These are phyloP conservation scores for Drosophila gunungcola DNA, from an alignment of 1,140 invertebrate genomes.

Conservation along the genomic window DNA sequence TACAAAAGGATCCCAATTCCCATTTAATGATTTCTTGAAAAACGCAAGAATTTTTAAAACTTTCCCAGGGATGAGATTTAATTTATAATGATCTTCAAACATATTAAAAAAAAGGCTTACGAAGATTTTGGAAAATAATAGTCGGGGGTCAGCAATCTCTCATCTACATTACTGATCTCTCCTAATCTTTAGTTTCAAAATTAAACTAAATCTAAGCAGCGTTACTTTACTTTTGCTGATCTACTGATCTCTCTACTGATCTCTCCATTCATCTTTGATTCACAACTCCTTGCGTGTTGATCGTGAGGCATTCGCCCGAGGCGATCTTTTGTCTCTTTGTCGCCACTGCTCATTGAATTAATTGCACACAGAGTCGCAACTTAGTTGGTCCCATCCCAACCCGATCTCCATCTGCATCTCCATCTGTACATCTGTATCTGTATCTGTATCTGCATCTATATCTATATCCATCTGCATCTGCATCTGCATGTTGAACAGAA, in stretches of 20 bases:
- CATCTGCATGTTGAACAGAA: conserved; percentile 8
- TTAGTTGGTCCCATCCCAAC: conserved; percentile 21
- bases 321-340: conserved; percentile 35
- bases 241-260: conserved; percentile 23
- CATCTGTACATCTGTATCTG: conserved; percentile 5
- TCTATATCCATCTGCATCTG: conserved; percentile 17
- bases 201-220: neutral
- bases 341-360: conserved; percentile 43
- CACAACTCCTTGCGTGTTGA: conserved; percentile 17
- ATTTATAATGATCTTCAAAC: neutral
- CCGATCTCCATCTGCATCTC: conserved; percentile 2
- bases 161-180: no score
- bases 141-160: no score
- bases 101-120: neutral
- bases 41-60: no score
- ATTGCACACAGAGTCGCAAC: conserved; percentile 29
- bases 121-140: no score
- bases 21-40: no score
- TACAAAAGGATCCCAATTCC: neutral
- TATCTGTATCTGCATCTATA: neutral
- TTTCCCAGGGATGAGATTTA: neutral
- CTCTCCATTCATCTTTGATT: conserved; percentile 21
- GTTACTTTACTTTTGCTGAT: neutral
- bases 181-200: no score
- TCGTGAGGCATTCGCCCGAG: conserved; percentile 4